Conservation (phyloP, 2,888 invertebrate species). For the Microctonus hyperodae region DNA sequence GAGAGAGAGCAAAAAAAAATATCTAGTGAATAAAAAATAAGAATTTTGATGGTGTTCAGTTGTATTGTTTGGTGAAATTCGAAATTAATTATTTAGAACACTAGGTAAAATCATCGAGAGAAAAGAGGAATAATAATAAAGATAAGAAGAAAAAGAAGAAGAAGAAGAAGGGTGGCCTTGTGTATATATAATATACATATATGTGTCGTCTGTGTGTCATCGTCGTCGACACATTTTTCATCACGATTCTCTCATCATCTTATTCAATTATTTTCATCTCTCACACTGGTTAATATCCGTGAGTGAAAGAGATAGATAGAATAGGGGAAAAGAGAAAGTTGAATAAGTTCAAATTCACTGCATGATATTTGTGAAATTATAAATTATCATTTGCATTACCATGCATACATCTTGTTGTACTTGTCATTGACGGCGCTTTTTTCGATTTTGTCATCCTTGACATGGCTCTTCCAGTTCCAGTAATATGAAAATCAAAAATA, state of each 20-base stretch:
- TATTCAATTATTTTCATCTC: no score
- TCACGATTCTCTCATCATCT: neutral
- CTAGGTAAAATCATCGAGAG: no score
- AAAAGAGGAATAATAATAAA: no score
- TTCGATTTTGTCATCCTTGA: constrained; percentile 6
- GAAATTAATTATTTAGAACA: no score
- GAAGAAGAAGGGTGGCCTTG: neutral
- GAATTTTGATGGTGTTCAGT: neutral
- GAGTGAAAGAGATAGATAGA: neutral
- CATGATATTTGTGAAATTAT: neutral
- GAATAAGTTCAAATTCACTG: neutral
- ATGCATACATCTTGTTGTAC: neutral
- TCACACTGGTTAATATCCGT: neutral
- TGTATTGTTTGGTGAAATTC: neutral
- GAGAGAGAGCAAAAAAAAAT: constrained; percentile 6
- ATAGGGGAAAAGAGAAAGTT: neutral
- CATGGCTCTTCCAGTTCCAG: neutral
- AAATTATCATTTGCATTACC: no score
- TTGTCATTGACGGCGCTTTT: no score
- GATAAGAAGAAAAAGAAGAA: neutral
- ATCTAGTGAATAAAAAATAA: neutral
- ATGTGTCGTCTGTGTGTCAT: neutral
- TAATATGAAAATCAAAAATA: neutral
- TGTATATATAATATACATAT: neutral
- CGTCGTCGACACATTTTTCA: neutral